Conservation (phyloP, 92 coral and sea anemone genomes). For the Porites evermanni region DNA sequence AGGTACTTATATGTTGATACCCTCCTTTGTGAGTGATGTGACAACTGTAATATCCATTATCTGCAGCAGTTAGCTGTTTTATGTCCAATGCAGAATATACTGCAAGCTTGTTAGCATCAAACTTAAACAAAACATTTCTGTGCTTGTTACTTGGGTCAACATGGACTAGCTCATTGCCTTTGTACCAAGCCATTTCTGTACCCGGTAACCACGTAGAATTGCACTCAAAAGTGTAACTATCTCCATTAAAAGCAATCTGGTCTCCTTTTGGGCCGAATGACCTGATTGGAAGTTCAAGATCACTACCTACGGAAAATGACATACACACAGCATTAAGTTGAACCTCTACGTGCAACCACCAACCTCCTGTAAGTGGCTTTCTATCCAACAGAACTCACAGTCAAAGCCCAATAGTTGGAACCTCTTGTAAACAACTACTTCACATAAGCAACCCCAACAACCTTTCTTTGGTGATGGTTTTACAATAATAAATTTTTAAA, state of each 20-base stretch:
- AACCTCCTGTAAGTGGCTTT: neutral
- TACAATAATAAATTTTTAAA: too few species aligned
- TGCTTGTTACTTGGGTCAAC: constrained; percentile 16
- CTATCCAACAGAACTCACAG: too few species aligned
- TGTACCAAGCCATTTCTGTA: constrained; percentile 74
- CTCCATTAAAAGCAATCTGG: constrained; percentile 77
- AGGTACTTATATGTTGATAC: constrained; percentile 33
- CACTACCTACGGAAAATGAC: neutral
- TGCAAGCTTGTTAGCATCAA: constrained; percentile 21
- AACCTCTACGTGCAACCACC: neutral
- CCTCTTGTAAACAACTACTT: too few species aligned
- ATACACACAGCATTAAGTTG: neutral
- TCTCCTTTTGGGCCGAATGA: constrained; percentile 64
- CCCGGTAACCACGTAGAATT: constrained; percentile 77
- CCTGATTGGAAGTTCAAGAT: constrained; percentile 57
- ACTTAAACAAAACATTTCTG: constrained; percentile 37
- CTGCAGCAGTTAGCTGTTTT: constrained; percentile 42
- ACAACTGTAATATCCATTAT: constrained; percentile 77
- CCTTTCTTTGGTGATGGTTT: too few species aligned
- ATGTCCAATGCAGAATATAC: constrained; percentile 48
- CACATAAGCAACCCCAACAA: too few species aligned
- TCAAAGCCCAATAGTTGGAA: too few species aligned
- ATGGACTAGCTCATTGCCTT: constrained; percentile 49
- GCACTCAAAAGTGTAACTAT: constrained; percentile 65
- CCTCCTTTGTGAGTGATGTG: constrained; percentile 62